Evolutionary conservation across 2,113 vertebrate genomes (phyloP).

Genomic region (Emydocephalus ijimae): DNA sequence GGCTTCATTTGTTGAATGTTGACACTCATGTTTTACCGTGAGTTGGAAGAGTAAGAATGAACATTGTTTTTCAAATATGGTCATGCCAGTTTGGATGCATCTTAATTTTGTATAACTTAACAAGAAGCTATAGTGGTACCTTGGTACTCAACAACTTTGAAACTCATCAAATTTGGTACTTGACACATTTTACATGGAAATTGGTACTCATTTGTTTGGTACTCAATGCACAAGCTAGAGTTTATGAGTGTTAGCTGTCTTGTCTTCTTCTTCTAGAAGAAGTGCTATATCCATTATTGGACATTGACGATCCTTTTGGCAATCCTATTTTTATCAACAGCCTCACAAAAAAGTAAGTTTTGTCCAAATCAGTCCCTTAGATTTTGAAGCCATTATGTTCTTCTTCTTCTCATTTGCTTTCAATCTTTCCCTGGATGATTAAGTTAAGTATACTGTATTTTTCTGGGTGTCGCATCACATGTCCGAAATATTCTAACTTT

Average conservation of each 20-base stretch:
- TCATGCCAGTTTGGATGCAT: neutral
- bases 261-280: no score
- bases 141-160: neutral
- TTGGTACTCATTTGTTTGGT: neutral
- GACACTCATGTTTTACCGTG: neutral
- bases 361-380: no score
- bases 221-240: neutral
- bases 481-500: no score
- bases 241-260: neutral
- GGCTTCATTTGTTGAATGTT: neutral
- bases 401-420: no score
- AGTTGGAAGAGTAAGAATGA: neutral
- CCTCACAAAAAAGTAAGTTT: no score
- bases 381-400: no score
- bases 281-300: no score
- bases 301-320: no score
- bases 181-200: neutral
- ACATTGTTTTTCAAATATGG: neutral
- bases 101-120: neutral
- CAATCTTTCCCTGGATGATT: no score
- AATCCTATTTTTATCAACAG: no score
- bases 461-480: no score
- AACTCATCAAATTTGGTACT: neutral
- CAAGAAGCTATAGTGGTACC: neutral
- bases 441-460: no score